Base-by-base conservation (phyloP, 2,888 invertebrate genomes). In the Omphaloscelis lunosa region DNA sequence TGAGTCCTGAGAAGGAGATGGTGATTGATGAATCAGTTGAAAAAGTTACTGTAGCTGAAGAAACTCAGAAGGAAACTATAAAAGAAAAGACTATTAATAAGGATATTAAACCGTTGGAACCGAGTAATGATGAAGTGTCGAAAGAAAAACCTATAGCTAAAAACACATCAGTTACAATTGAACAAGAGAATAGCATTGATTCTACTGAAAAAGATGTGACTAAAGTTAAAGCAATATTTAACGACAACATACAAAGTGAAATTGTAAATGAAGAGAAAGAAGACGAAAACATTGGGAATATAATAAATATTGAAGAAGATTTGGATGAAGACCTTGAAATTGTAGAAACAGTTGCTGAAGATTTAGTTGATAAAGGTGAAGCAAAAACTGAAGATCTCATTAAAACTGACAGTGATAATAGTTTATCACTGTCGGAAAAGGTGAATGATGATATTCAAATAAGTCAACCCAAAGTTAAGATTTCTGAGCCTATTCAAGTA, bases 1-100 rank as follows among this genome's bases (percentile, higher is more conserved):
- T 17, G 23, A 75, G 62, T 77, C 76, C 76, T 62, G 86, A 83
- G 48, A 88, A 82, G 76, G 80, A 83, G 20, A 75, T 70, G 27
- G 63, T 77, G 15, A 62, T 70, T 78, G 69, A 77, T 74, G 76
- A 89, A 58, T 20, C 58, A 48, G 66, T 29, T 78, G 66, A 75
- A 12, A 79, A 77, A 69, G 41, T 62, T 63, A 39, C 27, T 48
- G n/a, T 53, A n/a, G 41, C 63, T 58, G 67, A 83, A 45, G 83
- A 75, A 72, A 75, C 45, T 66, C 53, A 73, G 17, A 45, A 66
- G 17, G 41, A 71, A 66, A 74, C 17, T 48, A 12, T 29, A 66
- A 72, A 72, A 68, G 56, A 34, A 59, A 83, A 76, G 39, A 70
- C 63, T 41, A 70, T 51, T 83, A 72, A 72, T 39, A 53, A 41